These are phyloP conservation scores for Amphiprion clarkii DNA, from an alignment of 2,797 vertebrate species.

Conservation along the genomic window DNA sequence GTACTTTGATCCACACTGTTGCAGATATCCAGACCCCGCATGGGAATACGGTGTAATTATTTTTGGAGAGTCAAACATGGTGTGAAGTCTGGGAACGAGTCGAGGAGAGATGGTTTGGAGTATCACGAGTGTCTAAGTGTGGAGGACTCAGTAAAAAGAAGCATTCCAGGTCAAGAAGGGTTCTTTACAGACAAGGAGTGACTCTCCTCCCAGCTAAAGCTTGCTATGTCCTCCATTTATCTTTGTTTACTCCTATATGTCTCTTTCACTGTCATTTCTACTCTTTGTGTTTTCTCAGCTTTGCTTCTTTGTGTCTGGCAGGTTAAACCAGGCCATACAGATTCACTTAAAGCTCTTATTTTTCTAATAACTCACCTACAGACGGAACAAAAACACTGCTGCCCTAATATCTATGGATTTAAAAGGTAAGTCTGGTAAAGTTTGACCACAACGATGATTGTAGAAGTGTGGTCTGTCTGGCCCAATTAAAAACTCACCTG, in stretches of 20 bases:
- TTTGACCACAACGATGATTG: not conserved
- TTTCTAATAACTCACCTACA: not conserved
- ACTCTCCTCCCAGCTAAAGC: conserved; percentile 8
- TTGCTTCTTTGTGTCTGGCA: not conserved
- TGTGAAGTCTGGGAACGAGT: not conserved
- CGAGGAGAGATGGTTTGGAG: conserved; percentile 7
- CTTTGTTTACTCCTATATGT: not conserved
- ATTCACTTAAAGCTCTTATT: not conserved
- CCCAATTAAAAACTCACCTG: no score
- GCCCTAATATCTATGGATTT: not conserved
- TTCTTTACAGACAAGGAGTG: conserved; percentile 17
- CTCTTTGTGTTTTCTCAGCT: not conserved
- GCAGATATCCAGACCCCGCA: conserved; percentile 4
- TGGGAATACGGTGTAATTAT: conserved; percentile 35
- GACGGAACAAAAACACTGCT: not conserved
- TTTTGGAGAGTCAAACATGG: conserved; percentile 23
- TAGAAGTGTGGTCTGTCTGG: not conserved
- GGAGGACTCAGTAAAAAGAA: conserved; percentile 15
- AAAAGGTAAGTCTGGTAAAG: not conserved
- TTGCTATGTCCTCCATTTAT: not conserved
- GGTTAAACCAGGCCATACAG: not conserved
- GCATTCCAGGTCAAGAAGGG: conserved; percentile 20
- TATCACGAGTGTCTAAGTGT: not conserved
- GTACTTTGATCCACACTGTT: conserved; percentile 16
- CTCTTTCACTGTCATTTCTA: not conserved